Conservation (phyloP, 1,140 invertebrate species). For the Drosophila ananassae region DNA sequence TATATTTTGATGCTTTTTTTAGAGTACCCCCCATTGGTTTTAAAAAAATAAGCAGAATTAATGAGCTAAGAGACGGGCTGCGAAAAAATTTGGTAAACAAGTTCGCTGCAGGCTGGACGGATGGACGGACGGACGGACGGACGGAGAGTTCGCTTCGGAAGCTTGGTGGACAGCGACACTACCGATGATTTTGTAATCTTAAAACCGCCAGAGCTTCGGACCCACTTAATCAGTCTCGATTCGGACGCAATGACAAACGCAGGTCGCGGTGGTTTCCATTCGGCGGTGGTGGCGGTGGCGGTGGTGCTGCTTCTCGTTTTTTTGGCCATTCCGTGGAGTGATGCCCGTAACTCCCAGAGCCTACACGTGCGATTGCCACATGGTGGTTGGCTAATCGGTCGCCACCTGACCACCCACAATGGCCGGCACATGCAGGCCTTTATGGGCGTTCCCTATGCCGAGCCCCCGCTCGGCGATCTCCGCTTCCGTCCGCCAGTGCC, state of each 20-base stretch:
- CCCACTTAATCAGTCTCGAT: constrained; percentile 51
- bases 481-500: constrained; percentile 87
- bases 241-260: constrained; percentile 53
- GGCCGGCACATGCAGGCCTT: constrained; percentile 85
- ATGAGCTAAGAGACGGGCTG: constrained; percentile 42
- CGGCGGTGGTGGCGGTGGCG: neutral
- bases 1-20: neutral
- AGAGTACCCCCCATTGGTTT: neutral
- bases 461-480: constrained; percentile 87
- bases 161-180: constrained; percentile 26
- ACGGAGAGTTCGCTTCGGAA: constrained; percentile 1
- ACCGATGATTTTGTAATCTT: constrained; percentile 62
- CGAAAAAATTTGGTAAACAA: constrained; percentile 46
- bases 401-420: constrained; percentile 84
- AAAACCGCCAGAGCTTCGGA: constrained; percentile 43
- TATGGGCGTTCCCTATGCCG: constrained; percentile 84
- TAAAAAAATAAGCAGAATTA: constrained; percentile 29
- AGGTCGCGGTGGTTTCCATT: constrained; percentile 9
- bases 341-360: constrained; percentile 62
- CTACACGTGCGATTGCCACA: constrained; percentile 71
- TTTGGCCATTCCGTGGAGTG: neutral
- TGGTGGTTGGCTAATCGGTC: constrained; percentile 84
- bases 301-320: constrained; percentile 1
- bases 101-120: constrained; percentile 28
- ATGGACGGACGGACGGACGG: neutral